These are phyloP conservation scores for Enteromius paludinosus DNA, from an alignment of 2,797 vertebrate genomes.

Conservation along the genomic window DNA sequence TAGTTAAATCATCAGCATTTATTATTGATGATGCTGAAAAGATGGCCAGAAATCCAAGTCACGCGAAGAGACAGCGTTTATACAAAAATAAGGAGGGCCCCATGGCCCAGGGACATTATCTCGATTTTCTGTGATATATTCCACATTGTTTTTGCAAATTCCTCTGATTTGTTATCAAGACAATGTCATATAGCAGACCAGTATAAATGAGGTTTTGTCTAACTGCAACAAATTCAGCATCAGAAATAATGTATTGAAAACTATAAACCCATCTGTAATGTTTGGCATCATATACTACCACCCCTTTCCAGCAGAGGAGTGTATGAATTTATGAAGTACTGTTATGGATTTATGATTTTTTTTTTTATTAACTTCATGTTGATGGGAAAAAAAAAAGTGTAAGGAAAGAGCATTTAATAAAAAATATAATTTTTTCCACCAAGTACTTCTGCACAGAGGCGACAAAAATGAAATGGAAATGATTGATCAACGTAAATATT, in stretches of 20 bases:
- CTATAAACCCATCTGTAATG: not conserved
- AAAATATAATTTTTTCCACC: too few relatives aligned
- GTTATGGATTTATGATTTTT: not conserved
- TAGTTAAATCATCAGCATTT: slow-evolving; percentile 73
- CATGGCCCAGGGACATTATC: not conserved
- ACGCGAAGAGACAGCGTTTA: slow-evolving; percentile 58
- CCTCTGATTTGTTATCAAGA: not conserved
- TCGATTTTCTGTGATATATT: not conserved
- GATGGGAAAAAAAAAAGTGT: too few relatives aligned
- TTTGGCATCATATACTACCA: not conserved
- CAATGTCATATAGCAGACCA: not conserved
- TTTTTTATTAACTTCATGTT: too few relatives aligned
- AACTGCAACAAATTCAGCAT: not conserved
- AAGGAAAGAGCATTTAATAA: not conserved
- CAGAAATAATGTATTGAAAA: not conserved
- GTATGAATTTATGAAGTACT: not conserved
- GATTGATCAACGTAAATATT: not conserved
- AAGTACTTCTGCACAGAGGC: not conserved
- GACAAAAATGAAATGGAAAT: not conserved
- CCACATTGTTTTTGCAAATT: not conserved
- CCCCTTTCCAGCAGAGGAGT: not conserved
- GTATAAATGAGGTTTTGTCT: not conserved
- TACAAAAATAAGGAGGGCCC: not conserved
- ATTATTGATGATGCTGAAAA: slow-evolving; percentile 75
- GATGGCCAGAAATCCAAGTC: slow-evolving; percentile 67